These are phyloP conservation scores for Phaonia tiefii DNA, from an alignment of 2,888 invertebrate genomes.

Conservation along the genomic window DNA sequence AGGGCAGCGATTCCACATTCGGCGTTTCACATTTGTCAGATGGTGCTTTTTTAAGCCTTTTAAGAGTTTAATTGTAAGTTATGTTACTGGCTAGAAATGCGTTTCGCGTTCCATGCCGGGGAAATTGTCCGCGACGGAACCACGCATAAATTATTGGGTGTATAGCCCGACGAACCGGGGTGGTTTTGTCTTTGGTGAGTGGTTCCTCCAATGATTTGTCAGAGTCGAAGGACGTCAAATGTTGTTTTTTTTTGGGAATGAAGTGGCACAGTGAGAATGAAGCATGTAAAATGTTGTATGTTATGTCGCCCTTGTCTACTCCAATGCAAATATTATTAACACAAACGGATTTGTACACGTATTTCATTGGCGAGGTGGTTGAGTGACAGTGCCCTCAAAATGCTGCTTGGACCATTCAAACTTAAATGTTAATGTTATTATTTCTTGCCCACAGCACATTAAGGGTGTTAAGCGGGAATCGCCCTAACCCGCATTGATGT, in stretches of 20 bases:
- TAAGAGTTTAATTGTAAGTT: constrained; percentile 61
- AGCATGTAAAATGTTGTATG: neutral
- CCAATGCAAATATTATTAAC: constrained; percentile 33
- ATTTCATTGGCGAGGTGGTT: constrained; percentile 53
- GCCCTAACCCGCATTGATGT: constrained; percentile 58
- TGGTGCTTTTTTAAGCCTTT: constrained; percentile 48
- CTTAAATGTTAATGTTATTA: no score
- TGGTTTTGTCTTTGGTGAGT: constrained; percentile 15
- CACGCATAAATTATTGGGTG: constrained; percentile 48
- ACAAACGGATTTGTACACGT: constrained; percentile 53
- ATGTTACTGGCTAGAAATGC: constrained; percentile 52
- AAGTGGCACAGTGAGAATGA: constrained; percentile 19
- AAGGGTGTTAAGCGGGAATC: constrained; percentile 52
- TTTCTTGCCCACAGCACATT: no score
- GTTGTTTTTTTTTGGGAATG: constrained; percentile 1
- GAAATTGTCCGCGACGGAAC: constrained; percentile 14
- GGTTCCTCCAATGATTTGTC: constrained; percentile 30
- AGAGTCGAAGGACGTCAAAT: neutral
- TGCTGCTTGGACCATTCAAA: no score
- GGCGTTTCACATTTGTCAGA: neutral
- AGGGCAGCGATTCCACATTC: constrained; percentile 6
- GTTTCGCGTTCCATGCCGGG: constrained; percentile 17
- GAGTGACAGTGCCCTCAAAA: constrained; percentile 28
- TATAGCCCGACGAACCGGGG: constrained; percentile 44
- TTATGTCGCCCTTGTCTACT: constrained; percentile 40